Evolutionary conservation across 2,113 vertebrate genomes (phyloP).

Genomic region (Corythornis cristatus): DNA sequence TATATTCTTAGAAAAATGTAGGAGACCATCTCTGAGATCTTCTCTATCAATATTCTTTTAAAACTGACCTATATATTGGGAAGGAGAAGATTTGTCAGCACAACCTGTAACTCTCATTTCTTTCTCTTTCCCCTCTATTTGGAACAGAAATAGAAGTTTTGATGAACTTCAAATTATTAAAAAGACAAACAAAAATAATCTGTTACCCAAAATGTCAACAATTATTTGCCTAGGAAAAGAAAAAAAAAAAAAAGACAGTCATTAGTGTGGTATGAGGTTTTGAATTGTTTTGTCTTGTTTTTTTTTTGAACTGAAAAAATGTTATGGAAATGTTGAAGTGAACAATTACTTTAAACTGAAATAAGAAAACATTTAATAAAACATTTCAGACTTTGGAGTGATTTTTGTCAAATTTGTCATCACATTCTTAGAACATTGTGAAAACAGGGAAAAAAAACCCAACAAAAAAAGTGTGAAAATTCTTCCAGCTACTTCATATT

Average conservation of each 20-base stretch:
- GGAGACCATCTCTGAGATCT: neutral
- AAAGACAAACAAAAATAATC: neutral
- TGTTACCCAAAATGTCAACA: neutral
- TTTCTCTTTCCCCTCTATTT: neutral
- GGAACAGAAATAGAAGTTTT: neutral
- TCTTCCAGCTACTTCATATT: conserved; percentile 16
- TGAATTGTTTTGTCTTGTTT: neutral
- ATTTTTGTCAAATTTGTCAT: conserved; percentile 60
- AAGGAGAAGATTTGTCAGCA: rapidly evolving
- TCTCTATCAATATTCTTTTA: neutral
- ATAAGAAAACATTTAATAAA: conserved; percentile 45
- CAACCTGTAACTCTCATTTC: neutral
- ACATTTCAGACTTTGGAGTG: conserved; percentile 19
- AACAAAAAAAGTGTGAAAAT: neutral
- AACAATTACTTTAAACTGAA: neutral
- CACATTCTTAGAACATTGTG: conserved; percentile 17
- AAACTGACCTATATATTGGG: neutral
- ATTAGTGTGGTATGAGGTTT: neutral
- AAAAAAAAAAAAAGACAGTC: neutral
- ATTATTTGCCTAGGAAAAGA: neutral
- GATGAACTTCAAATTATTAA: neutral
- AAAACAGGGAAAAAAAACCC: conserved; percentile 13
- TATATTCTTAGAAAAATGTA: neutral
- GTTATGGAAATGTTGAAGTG: neutral
- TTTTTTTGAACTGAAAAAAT: neutral